Base-by-base conservation (phyloP, 2,888 invertebrate species). In the Drosophila macrothrix region DNA sequence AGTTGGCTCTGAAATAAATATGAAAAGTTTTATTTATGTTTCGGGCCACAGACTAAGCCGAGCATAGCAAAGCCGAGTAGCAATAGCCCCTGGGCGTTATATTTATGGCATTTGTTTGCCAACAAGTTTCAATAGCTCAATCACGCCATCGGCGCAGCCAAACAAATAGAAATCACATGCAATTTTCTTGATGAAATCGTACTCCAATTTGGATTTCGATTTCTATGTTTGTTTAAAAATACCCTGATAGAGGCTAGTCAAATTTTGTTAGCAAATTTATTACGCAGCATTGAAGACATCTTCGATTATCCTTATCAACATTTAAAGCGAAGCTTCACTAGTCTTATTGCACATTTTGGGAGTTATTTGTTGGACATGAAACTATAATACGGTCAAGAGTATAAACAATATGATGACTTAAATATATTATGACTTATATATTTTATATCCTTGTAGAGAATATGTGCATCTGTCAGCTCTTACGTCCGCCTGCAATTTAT, bases 61-160 rank as follows among this genome's bases (percentile, higher is more conserved):
- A 28, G 29, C 43, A 58, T 1, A 39, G 39, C 14, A 66, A 29
- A 50, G 29, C n/a, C 64, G 31, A 52, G 39, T 5, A 16, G 28
- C 55, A 49, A 43, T 61, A 61, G 60, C 58, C 89, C 69, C 50
- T 67, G 82, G 78, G 90, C 84, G 84, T 63, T 74, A 78, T 83
- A 90, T 85, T 90, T 85, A 85, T 85, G 87, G 89, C 87, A 89
- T 88, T 90, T 90, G 90, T 90, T 90, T 86, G 89, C 90, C 90
- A 86, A 89, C 82, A 89, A 86, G 87, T 85, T 86, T 90, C 90
- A 86, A 86, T 86, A 77, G 85, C 85, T 90, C 85, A 86, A 86
- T 86, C 85, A 86, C 85, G 85, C 88, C 82, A 80, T 67, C 41
- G 68, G 68, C 72, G 12, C 33, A 16, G 62, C 76, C 68, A 69